A percentile compares a stretch with the other conserved stretches of the same genome.
These are phyloP conservation scores for Ctenosaura bakeri DNA, from an alignment of 2,797 vertebrate species.

Conservation along the genomic window DNA sequence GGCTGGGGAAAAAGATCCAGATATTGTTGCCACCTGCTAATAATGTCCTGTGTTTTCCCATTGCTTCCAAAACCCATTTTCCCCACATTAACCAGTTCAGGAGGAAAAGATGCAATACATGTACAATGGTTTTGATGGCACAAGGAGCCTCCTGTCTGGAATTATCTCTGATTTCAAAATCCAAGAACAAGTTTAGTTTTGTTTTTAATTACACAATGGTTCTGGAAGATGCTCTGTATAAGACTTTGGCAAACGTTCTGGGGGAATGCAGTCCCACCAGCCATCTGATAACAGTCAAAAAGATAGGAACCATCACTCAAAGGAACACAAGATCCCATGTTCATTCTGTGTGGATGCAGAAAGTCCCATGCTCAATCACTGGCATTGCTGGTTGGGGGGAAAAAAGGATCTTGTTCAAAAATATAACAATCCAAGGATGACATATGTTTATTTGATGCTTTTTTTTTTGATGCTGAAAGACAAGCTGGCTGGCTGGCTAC, in stretches of 20 bases:
- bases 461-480: too few relatives aligned
- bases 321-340: not conserved
- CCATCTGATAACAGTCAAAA: not conserved
- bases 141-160: not conserved
- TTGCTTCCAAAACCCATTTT: not conserved
- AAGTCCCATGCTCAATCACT: too few relatives aligned
- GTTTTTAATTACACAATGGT: too few relatives aligned
- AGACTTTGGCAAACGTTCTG: not conserved
- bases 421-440: too few relatives aligned
- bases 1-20: not conserved
- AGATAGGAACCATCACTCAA: not conserved
- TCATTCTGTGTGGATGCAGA: not conserved
- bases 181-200: not conserved
- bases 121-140: not conserved
- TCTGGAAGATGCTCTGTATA: too few relatives aligned
- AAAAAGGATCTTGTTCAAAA: too few relatives aligned
- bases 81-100: not conserved
- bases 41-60: not conserved
- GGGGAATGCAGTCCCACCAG: not conserved
- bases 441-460: too few relatives aligned
- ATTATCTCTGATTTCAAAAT: not conserved
- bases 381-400: not conserved
- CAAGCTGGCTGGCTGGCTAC: too few relatives aligned
- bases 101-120: not conserved
- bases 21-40: not conserved